Percentiles rank a stretch among this genome's conserved stretches.
Conservation (phyloP, 2,797 vertebrate genomes). For the Danionella dracula region DNA sequence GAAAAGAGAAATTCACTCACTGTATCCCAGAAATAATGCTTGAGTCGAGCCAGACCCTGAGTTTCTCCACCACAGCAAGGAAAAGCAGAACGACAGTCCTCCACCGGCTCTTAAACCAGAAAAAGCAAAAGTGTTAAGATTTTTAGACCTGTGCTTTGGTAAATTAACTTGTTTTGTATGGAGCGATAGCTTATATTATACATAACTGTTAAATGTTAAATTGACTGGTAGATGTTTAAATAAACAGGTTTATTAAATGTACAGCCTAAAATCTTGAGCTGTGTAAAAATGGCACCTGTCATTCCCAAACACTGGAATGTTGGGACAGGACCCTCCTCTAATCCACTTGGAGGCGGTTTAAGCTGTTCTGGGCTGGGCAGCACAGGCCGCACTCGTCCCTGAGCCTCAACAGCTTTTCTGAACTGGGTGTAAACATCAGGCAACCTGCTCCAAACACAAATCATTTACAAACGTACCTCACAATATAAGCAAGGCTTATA, state of each 20-base stretch:
- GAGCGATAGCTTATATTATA: no score
- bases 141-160: no score
- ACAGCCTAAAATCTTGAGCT: no score
- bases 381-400: conserved; percentile 62
- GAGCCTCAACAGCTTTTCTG: conserved; percentile 68
- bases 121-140: not conserved
- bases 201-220: no score
- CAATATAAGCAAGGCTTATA: no score
- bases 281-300: no score
- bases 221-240: no score
- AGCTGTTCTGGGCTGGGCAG: conserved; percentile 57
- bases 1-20: conserved; percentile 53
- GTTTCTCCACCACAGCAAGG: conserved; percentile 76
- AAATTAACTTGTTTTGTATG: no score
- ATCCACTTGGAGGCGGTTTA: conserved; percentile 61
- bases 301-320: conserved; percentile 67
- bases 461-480: no score
- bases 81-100: conserved; percentile 73
- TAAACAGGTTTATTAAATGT: no score
- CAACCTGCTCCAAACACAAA: conserved; percentile 58
- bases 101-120: conserved; percentile 59
- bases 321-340: conserved; percentile 72
- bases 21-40: conserved; percentile 81
- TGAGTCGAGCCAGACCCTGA: conserved; percentile 70
- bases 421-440: conserved; percentile 81